Percentiles rank a stretch among this genome's conserved stretches.
Evolutionary conservation across 2,797 vertebrate genomes (phyloP).

Genomic region (Danio tinwini): DNA sequence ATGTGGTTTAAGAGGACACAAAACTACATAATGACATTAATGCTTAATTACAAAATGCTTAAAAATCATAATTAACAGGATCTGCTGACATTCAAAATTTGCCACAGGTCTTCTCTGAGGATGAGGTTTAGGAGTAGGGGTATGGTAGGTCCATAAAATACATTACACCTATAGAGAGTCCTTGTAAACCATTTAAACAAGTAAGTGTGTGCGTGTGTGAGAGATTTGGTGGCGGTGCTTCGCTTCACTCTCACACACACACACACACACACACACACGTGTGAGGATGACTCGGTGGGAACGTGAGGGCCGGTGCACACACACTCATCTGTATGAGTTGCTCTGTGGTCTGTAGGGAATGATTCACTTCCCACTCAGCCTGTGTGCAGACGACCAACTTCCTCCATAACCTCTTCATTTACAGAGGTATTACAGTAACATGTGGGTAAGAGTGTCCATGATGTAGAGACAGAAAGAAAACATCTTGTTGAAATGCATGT

Average conservation of each 20-base stretch:
- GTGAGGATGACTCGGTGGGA: conserved; percentile 47
- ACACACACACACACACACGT: conserved; percentile 41
- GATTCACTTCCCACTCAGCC: conserved; percentile 46
- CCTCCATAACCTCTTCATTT: conserved; percentile 12
- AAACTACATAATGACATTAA: no score
- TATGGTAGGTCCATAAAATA: no score
- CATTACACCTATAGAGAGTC: no score
- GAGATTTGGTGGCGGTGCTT: conserved; percentile 48
- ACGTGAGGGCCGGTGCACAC: conserved; percentile 19
- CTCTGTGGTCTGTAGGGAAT: conserved; percentile 43
- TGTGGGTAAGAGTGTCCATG: not conserved
- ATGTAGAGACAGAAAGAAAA: not conserved
- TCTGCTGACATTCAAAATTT: no score
- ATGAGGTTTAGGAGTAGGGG: no score
- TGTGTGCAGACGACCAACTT: conserved; percentile 48
- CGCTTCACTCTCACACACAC: no score
- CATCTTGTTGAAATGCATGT: not conserved
- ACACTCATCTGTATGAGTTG: conserved; percentile 43
- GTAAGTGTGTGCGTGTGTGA: conserved; percentile 46
- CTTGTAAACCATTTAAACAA: not conserved
- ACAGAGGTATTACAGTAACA: conserved; percentile 24
- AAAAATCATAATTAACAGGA: no score
- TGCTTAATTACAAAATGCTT: no score
- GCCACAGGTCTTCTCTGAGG: no score
- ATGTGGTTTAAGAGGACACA: no score